Percentiles rank a stretch among this genome's conserved stretches.
These are phyloP conservation scores for Gasterosteus nipponicus DNA, from an alignment of 2,113 vertebrate species.

Conservation along the genomic window DNA sequence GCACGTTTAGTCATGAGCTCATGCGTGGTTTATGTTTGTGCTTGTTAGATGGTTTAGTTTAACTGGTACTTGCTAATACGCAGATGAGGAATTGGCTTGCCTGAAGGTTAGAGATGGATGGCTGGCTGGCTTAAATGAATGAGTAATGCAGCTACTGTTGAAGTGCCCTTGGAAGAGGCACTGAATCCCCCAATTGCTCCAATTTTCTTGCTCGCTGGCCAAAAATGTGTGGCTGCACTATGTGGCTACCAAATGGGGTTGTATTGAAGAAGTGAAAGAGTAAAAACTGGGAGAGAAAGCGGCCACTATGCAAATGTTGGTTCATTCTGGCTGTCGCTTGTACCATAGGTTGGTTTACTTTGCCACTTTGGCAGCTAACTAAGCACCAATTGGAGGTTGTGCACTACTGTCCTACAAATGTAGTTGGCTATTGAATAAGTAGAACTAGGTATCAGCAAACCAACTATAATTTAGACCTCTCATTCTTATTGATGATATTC, in stretches of 20 bases:
- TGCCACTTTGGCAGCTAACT: slow-evolving; percentile 59
- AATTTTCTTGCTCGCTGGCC: slow-evolving; percentile 68
- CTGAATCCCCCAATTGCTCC: slow-evolving; percentile 61
- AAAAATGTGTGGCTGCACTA: slow-evolving; percentile 63
- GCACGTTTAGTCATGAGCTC: slow-evolving; percentile 45
- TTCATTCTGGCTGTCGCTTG: slow-evolving; percentile 43
- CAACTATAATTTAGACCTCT: not conserved
- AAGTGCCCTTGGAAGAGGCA: slow-evolving; percentile 73
- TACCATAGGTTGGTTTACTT: slow-evolving; percentile 46
- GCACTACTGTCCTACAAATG: slow-evolving; percentile 7
- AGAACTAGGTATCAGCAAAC: slow-evolving; percentile 2
- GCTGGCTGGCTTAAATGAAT: slow-evolving; percentile 62
- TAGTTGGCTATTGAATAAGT: slow-evolving; percentile 5
- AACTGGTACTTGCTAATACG: slow-evolving; percentile 32
- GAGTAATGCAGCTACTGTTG: slow-evolving; percentile 67
- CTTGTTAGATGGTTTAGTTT: slow-evolving; percentile 27
- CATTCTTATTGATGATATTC: slow-evolving; percentile 3
- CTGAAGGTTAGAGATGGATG: slow-evolving; percentile 63
- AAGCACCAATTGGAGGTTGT: slow-evolving; percentile 36
- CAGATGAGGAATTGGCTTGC: slow-evolving; percentile 47
- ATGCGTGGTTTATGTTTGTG: slow-evolving; percentile 18
- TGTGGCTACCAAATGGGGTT: slow-evolving; percentile 60
- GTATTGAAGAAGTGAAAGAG: slow-evolving; percentile 45
- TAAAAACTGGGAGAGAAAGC: slow-evolving; percentile 41
- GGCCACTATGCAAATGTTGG: slow-evolving; percentile 49